These are phyloP conservation scores for Scotopteryx bipunctaria DNA, from an alignment of 2,888 invertebrate genomes.

Conservation along the genomic window DNA sequence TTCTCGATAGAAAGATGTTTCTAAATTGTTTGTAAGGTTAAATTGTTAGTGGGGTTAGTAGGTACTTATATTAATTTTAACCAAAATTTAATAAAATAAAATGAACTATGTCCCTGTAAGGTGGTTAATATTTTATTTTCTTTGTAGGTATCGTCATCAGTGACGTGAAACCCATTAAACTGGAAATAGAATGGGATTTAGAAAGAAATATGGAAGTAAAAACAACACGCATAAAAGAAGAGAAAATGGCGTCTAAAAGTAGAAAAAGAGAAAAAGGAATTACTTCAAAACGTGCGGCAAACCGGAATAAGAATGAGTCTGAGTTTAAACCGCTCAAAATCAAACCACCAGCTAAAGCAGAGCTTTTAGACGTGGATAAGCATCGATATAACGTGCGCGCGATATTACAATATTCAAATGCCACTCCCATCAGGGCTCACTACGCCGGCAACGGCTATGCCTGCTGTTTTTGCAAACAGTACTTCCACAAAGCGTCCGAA, in stretches of 20 bases:
- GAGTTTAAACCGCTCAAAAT: constrained; percentile 17
- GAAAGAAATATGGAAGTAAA: constrained; percentile 20
- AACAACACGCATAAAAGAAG: constrained; percentile 19
- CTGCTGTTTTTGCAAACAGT: constrained; percentile 60
- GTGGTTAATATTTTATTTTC: constrained; percentile 37
- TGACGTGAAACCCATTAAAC: constrained; percentile 32
- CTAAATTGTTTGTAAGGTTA: neutral
- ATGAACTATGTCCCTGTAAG: constrained; percentile 6
- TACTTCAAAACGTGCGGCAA: neutral
- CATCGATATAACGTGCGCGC: constrained; percentile 56
- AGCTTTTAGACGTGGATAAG: constrained; percentile 40
- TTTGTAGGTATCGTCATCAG: constrained; percentile 40
- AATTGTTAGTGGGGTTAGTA: constrained; percentile 8
- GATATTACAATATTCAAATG: constrained; percentile 59
- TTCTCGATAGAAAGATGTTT: neutral
- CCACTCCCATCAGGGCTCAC: constrained; percentile 60
- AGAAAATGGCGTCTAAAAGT: constrained; percentile 13
- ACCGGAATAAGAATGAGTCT: constrained; percentile 9
- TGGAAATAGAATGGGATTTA: constrained; percentile 29
- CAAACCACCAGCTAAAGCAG: constrained; percentile 16
- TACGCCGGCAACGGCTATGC: constrained; percentile 56
- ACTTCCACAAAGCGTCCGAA: constrained; percentile 50
- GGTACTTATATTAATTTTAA: neutral
- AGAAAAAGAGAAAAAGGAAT: constrained; percentile 13
- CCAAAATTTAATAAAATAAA: constrained; percentile 1